phyloP scores from a whole-genome alignment of 2,113 vertebrate species.

The Columbina picui region DNA sequence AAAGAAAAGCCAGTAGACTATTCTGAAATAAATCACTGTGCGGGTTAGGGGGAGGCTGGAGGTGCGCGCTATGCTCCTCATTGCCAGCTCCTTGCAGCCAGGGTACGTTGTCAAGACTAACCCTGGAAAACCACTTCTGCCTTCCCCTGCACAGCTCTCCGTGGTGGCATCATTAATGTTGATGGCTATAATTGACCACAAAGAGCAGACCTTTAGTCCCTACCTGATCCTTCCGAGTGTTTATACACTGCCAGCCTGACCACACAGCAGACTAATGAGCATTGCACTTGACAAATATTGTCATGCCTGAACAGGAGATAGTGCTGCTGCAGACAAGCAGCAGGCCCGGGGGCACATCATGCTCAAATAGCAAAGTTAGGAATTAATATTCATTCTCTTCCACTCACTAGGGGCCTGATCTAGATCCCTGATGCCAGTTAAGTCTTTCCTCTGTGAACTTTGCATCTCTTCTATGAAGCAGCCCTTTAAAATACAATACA shows the following conservation, averaged over 20 bases:
- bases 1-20: conserved; percentile 2
- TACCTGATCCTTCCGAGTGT: conserved; percentile 32
- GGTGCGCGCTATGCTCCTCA: conserved; percentile 18
- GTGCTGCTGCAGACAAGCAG: conserved; percentile 26
- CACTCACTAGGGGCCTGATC: background rate
- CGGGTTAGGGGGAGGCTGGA: conserved; percentile 9
- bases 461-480: background rate
- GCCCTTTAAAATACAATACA: background rate
- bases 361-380: background rate
- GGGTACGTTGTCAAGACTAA: conserved; percentile 8
- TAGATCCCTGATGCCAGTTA: background rate
- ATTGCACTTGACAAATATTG: conserved; percentile 56
- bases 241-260: conserved; percentile 43
- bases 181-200: conserved; percentile 55
- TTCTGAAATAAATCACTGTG: conserved; percentile 48
- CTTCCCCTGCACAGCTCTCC: background rate
- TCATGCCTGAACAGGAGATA: conserved; percentile 30
- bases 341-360: background rate
- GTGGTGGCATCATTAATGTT: conserved; percentile 48
- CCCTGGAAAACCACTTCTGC: conserved; percentile 33
- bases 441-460: background rate
- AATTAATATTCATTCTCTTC: conserved; percentile 40
- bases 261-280: conserved; percentile 51
- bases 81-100: background rate
- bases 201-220: conserved; percentile 50